These are phyloP conservation scores for Schizothorax lantsangensis DNA, from an alignment of 2,797 vertebrate genomes.

Conservation along the genomic window DNA sequence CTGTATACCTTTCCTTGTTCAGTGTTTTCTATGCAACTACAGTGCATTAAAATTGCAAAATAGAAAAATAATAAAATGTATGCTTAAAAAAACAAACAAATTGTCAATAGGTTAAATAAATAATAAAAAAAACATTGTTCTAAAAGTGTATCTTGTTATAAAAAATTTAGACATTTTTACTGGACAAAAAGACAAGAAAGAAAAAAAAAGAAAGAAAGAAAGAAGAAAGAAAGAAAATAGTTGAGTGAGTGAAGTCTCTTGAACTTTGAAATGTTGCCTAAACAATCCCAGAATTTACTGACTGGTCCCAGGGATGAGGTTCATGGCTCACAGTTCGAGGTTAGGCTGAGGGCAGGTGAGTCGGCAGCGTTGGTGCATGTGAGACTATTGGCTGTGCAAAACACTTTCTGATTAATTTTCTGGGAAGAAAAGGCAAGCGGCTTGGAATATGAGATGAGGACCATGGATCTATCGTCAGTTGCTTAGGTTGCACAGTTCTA, in stretches of 20 bases:
- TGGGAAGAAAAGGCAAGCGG: constrained; percentile 69
- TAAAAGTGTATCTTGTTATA: no score
- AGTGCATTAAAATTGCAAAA: no score
- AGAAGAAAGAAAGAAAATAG: neutral
- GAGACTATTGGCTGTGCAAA: constrained; percentile 54
- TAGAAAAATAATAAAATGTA: no score
- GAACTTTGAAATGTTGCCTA: constrained; percentile 15
- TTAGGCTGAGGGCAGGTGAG: constrained; percentile 26
- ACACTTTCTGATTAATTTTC: constrained; percentile 74
- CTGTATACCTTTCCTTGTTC: no score
- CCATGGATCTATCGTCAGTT: constrained; percentile 46
- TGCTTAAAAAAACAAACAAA: no score
- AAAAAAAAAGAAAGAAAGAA: no score
- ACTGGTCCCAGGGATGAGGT: constrained; percentile 30
- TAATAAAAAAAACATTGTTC: no score
- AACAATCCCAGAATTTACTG: constrained; percentile 30
- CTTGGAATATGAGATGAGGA: constrained; percentile 70
- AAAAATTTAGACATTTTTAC: neutral
- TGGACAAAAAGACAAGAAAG: neutral
- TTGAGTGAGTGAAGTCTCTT: constrained; percentile 8
- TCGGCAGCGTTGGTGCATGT: constrained; percentile 33
- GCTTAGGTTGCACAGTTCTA: constrained; percentile 36
- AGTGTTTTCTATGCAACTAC: no score
- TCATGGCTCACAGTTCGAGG: constrained; percentile 33
- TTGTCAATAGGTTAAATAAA: no score